Percentiles rank a stretch among this genome's conserved stretches.
Evolutionary conservation across 2,797 vertebrate genomes (phyloP).

Genomic region (Dicrostonyx torquatus): DNA sequence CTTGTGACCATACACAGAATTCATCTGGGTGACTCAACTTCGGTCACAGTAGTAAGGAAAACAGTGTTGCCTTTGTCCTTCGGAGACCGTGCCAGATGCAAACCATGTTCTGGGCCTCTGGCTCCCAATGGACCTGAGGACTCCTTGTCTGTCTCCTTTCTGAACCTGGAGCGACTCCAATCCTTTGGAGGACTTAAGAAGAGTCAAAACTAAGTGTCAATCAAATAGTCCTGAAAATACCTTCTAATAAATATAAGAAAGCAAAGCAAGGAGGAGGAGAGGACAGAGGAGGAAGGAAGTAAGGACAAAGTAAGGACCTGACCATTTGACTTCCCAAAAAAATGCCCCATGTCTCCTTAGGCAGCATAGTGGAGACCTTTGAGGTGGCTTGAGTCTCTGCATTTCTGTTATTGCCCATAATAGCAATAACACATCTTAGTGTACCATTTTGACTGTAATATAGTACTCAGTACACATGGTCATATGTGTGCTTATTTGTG

Average conservation of each 20-base stretch:
- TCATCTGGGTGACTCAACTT: neutral
- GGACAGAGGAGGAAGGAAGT: neutral
- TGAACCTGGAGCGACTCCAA: neutral
- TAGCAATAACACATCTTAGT: neutral
- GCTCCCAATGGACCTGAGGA: neutral
- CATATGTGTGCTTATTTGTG: neutral
- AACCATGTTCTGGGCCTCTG: neutral
- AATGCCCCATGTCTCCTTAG: neutral
- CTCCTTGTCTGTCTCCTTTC: neutral
- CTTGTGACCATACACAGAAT: neutral
- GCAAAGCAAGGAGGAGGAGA: neutral
- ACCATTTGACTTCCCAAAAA: neutral
- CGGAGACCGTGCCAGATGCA: neutral
- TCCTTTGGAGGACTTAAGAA: neutral
- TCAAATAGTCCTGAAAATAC: neutral
- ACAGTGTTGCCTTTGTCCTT: neutral
- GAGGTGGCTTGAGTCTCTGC: neutral
- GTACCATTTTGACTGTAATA: neutral
- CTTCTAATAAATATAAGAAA: neutral
- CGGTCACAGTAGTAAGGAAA: neutral
- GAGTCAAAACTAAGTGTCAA: neutral
- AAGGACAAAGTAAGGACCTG: neutral
- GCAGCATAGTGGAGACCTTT: neutral
- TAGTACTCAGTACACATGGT: neutral
- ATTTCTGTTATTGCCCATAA: conserved; percentile 15